Evolutionary conservation across 2,113 vertebrate genomes (phyloP).

Genomic region (Toxotes chatareus): DNA sequence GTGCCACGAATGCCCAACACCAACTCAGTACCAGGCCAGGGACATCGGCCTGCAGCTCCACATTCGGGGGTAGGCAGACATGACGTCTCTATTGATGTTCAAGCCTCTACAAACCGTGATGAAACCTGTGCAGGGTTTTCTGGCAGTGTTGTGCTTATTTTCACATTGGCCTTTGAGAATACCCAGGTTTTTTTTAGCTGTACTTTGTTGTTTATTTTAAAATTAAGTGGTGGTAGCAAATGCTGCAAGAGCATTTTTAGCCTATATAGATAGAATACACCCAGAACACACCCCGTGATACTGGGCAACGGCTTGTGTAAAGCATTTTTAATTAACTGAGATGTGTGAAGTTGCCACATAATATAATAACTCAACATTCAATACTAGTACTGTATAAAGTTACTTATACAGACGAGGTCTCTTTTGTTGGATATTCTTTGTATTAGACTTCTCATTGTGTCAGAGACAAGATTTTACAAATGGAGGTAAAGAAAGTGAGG

Average conservation of each 20-base stretch:
- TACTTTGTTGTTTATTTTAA: no score
- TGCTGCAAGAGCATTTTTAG: no score
- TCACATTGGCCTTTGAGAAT: background rate
- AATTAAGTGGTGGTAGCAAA: no score
- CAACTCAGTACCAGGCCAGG: slow-evolving; percentile 53
- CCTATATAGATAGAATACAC: no score
- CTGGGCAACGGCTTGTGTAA: no score
- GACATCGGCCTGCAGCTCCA: slow-evolving; percentile 80
- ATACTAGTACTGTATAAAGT: background rate
- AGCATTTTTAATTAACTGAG: background rate
- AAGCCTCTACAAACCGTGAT: background rate
- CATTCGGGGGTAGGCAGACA: slow-evolving; percentile 81
- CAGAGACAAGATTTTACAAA: background rate
- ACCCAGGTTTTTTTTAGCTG: background rate
- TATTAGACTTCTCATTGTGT: background rate
- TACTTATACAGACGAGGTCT: background rate
- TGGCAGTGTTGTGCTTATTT: background rate
- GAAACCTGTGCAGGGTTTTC: background rate
- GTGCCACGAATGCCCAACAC: slow-evolving; percentile 67
- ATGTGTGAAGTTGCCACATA: background rate
- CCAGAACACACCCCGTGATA: no score
- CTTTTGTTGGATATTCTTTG: background rate
- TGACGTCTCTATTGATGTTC: background rate
- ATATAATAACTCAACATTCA: background rate
- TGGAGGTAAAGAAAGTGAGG: slow-evolving; percentile 84